A percentile compares a stretch with the other conserved stretches of the same genome.
Conservation (phyloP, 2,797 vertebrate genomes). For the Enteromius paludinosus region DNA sequence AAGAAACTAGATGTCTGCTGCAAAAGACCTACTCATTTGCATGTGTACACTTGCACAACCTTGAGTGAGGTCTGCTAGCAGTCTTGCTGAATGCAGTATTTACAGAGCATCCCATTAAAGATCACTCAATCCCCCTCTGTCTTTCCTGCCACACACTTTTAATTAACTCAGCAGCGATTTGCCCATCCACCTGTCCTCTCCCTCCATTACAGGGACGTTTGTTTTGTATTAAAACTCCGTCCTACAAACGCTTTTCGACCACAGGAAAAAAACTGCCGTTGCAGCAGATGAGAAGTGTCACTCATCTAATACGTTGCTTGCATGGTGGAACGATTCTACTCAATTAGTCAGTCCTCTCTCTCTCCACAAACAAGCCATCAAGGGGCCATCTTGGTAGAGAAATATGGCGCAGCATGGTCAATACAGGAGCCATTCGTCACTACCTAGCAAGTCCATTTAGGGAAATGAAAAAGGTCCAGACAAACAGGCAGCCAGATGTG, state of each 20-base stretch:
- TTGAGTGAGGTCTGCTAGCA: slow-evolving; percentile 21
- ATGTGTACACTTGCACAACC: slow-evolving; percentile 21
- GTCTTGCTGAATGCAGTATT: slow-evolving; percentile 40
- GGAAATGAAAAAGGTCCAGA: slow-evolving; percentile 87
- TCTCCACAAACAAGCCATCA: slow-evolving; percentile 78
- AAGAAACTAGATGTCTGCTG: neutral
- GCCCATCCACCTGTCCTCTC: slow-evolving; percentile 62
- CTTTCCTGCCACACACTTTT: slow-evolving; percentile 68
- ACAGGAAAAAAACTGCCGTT: slow-evolving; percentile 75
- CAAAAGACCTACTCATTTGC: slow-evolving; percentile 1
- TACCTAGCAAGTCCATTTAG: slow-evolving; percentile 84
- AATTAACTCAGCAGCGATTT: slow-evolving; percentile 73
- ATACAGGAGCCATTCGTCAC: slow-evolving; percentile 88
- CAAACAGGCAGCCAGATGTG: slow-evolving; percentile 88
- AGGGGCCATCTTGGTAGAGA: slow-evolving; percentile 87
- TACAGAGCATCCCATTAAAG: slow-evolving; percentile 68
- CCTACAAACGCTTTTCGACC: slow-evolving; percentile 76
- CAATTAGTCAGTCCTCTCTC: slow-evolving; percentile 93
- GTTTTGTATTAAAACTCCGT: slow-evolving; percentile 80
- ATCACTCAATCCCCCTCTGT: slow-evolving; percentile 59
- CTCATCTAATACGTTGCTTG: slow-evolving; percentile 65
- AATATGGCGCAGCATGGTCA: slow-evolving; percentile 87
- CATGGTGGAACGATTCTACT: slow-evolving; percentile 88
- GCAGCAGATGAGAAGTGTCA: slow-evolving; percentile 83
- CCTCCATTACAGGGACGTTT: slow-evolving; percentile 80